Percentiles rank a stretch among this genome's conserved stretches.
Evolutionary conservation across 2,113 vertebrate species (phyloP).

Genomic region (Copsychus sechellarum): DNA sequence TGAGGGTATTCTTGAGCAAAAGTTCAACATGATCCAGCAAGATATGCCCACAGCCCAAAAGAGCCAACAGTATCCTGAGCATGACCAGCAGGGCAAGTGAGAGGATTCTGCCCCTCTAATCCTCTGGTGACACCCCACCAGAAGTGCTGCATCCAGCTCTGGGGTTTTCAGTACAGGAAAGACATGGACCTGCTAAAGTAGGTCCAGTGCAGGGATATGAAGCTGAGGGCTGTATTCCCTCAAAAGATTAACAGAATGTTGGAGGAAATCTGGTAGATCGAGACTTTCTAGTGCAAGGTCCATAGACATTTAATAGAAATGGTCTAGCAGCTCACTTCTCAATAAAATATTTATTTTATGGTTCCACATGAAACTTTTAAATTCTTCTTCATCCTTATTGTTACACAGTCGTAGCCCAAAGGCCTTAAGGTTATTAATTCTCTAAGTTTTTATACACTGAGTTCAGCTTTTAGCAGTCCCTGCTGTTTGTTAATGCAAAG

Average conservation of each 20-base stretch:
- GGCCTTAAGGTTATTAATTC: not conserved
- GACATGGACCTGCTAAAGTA: not conserved
- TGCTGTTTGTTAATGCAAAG: not conserved
- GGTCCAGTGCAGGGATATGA: not conserved
- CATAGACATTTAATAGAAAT: not conserved
- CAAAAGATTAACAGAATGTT: not conserved
- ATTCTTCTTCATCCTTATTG: not conserved
- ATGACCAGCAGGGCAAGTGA: rapidly evolving
- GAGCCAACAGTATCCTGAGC: not conserved
- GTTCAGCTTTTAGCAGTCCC: not conserved
- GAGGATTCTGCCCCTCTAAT: not conserved
- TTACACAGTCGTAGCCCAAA: not conserved
- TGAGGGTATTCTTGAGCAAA: not conserved
- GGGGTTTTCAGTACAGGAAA: not conserved
- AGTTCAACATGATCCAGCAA: not conserved
- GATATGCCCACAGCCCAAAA: rapidly evolving
- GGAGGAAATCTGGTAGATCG: rapidly evolving
- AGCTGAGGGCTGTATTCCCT: not conserved
- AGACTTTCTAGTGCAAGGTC: not conserved
- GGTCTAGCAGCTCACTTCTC: not conserved
- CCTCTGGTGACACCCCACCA: too few species aligned
- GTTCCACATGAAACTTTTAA: not conserved
- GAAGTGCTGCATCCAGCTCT: not conserved
- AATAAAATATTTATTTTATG: not conserved
- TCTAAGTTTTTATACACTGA: not conserved